Percentiles rank a stretch among this genome's conserved stretches.
These are phyloP conservation scores for Drosophila ananassae DNA, from an alignment of 1,140 invertebrate species.

Conservation along the genomic window DNA sequence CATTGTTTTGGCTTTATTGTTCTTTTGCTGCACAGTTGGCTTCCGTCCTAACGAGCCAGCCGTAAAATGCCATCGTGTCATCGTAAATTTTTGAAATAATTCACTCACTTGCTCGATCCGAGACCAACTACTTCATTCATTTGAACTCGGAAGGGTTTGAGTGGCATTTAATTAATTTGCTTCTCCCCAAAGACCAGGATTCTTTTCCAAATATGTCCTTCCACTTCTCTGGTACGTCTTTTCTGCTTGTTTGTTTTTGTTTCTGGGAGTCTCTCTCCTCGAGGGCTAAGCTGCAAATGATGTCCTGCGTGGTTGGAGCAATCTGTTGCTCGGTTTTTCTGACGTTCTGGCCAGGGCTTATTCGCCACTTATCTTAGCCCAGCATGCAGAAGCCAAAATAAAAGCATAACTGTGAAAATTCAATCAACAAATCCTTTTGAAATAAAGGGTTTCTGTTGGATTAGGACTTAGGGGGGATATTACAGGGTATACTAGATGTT, in stretches of 20 bases:
- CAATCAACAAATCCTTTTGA: conserved; percentile 34
- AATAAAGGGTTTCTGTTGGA: background rate
- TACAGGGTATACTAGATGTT: too few species aligned
- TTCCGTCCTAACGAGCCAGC: conserved; percentile 47
- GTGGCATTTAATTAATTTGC: conserved; percentile 80
- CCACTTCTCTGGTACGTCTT: conserved; percentile 10
- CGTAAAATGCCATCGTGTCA: conserved; percentile 49
- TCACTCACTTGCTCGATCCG: background rate
- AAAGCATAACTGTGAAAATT: conserved; percentile 15
- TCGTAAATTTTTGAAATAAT: conserved; percentile 51
- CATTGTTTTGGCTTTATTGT: conserved; percentile 35
- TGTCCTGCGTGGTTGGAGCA: conserved; percentile 15
- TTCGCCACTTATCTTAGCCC: background rate
- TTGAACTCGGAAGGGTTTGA: conserved; percentile 39
- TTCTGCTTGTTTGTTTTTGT: conserved; percentile 1
- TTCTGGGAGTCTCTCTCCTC: background rate
- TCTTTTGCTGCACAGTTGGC: conserved; percentile 11
- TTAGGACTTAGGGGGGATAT: background rate
- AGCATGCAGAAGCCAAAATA: background rate
- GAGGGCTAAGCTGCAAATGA: conserved; percentile 41
- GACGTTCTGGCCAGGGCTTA: background rate
- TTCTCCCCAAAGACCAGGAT: conserved; percentile 15
- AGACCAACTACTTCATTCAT: conserved; percentile 4
- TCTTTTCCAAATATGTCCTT: conserved; percentile 22
- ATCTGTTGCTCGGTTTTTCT: conserved; percentile 17